These are phyloP conservation scores for Gymnosoma rotundatum DNA, from an alignment of 2,888 invertebrate species.

Conservation along the genomic window DNA sequence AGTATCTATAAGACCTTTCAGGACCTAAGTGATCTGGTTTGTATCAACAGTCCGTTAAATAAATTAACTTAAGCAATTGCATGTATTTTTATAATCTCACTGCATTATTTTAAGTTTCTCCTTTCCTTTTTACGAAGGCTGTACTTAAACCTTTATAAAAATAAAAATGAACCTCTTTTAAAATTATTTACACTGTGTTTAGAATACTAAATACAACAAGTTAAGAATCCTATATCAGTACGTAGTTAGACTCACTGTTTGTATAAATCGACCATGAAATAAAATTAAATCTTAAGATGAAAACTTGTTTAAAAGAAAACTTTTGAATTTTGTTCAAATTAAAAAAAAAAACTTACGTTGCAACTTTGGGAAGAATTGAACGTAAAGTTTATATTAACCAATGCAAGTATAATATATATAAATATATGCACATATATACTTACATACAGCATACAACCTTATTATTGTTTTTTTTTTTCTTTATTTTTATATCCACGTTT, in stretches of 20 bases:
- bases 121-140: no score
- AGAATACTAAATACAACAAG: not conserved
- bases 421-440: constrained; percentile 12
- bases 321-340: not conserved
- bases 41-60: no score
- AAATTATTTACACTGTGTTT: not conserved
- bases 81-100: no score
- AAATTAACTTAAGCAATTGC: no score
- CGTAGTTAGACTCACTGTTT: not conserved
- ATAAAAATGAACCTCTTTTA: not conserved
- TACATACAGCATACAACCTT: not conserved
- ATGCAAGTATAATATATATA: not conserved
- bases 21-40: no score
- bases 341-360: not conserved
- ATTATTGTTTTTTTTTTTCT: no score
- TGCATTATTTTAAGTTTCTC: no score
- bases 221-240: not conserved
- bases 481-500: not conserved
- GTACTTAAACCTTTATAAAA: not conserved
- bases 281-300: not conserved
- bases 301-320: constrained; percentile 1
- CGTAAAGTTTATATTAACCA: constrained; percentile 2
- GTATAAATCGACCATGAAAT: not conserved
- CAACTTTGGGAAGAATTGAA: not conserved
- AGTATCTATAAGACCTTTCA: no score